Evolutionary conservation across 2,113 vertebrate genomes (phyloP).

Genomic region (Carollia perspicillata): DNA sequence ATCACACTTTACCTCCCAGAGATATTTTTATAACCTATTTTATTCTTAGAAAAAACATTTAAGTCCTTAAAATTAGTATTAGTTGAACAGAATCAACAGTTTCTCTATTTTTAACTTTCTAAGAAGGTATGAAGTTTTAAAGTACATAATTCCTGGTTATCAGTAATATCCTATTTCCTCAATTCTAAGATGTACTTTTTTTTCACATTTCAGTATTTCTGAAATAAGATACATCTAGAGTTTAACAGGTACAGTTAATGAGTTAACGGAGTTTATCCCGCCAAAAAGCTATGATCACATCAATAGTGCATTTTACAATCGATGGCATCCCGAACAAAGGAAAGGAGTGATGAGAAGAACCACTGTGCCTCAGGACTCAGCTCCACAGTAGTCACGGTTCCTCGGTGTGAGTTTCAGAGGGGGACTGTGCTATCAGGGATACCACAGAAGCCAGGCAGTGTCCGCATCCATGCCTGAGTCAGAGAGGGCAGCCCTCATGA

Average conservation of each 20-base stretch:
- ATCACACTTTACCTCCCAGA: not conserved
- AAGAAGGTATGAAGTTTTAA: constrained; percentile 14
- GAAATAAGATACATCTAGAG: not conserved
- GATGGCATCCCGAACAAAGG: not conserved
- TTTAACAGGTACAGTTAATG: not conserved
- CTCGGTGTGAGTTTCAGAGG: not conserved
- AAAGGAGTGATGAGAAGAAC: not conserved
- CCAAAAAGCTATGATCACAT: not conserved
- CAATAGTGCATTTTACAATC: not conserved
- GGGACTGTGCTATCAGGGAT: not conserved
- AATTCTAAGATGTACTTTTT: not conserved
- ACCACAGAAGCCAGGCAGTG: not conserved
- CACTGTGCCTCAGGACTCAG: not conserved
- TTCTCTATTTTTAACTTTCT: constrained; percentile 30
- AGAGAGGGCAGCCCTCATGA: not conserved
- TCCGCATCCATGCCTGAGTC: not conserved
- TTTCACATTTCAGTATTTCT: constrained; percentile 13
- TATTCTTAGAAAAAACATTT: not conserved
- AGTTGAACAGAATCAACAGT: constrained; percentile 2
- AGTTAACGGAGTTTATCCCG: not conserved
- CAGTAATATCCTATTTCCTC: not conserved
- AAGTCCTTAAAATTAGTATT: constrained; percentile 12
- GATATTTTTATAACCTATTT: not conserved
- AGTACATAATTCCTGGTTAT: not conserved
- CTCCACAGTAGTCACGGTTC: not conserved